Evolutionary conservation across 1,140 invertebrate genomes (phyloP), one percentile per base, ranked within the genome.

Genomic region (Rhynchophorus ferrugineus): DNA sequence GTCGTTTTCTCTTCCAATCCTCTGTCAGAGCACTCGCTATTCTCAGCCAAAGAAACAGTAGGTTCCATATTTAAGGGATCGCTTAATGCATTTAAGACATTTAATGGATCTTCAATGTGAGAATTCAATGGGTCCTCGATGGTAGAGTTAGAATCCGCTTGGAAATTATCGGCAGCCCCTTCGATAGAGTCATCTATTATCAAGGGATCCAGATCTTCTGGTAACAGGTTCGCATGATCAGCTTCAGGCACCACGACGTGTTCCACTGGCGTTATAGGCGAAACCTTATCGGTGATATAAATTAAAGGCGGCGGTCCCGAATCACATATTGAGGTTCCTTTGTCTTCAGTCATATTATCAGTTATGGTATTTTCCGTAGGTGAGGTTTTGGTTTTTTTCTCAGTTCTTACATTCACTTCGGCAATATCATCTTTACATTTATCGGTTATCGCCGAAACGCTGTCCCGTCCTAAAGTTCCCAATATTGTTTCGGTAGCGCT

Each of bases 121-220:
- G 38, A 29, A 21, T 11, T 24, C 9, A 36, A 18, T 9, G 52
- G 38, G 13, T 54, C 43, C 8, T 39, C 50, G 14, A 44, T 14
- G 24, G 35, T 9, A 35, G 43, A 9, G 17, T 35, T 33, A 49
- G 39, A 34, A 35, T 58, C 45, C 29, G 41, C 52, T 9, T 21
- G 13, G 16, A 38, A 24, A 7, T 20, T 24, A 21, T 14, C 1
- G n/a, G n/a, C 9, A 29, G 17, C 29, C 13, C 5, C 11, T 8
- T 34, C 17, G 29, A 16, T 42, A 6, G 18, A 22, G 9, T 45
- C 43, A 3, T 47, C 45, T 9, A 54, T 21, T 16, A 36, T 49
- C 9, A 54, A 42, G 7, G 56, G 56, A 24, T 55, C 52, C 1
- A 47, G 43, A 13, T 58, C 42, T 2, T 48, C 50, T 20, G 36